Percentiles rank a stretch among this genome's conserved stretches.
Conservation (phyloP, 1,140 invertebrate species). For the Tigriopus japonicus region DNA sequence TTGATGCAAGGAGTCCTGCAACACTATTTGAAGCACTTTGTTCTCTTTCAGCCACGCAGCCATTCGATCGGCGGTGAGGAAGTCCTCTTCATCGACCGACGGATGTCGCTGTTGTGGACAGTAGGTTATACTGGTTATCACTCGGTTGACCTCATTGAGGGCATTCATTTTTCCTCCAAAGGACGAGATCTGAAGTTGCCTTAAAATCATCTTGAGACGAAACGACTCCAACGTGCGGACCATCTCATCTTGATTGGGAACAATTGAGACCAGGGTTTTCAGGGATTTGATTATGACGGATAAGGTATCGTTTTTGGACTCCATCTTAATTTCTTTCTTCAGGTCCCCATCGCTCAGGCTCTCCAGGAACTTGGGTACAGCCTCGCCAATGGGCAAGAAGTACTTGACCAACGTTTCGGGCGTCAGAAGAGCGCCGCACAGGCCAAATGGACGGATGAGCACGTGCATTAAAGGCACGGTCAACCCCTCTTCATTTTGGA, state of each 20-base stretch:
- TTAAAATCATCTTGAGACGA: slow-evolving; percentile 83
- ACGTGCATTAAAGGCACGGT: slow-evolving; percentile 60
- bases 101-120: slow-evolving; percentile 30
- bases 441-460: slow-evolving; percentile 71
- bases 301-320: slow-evolving; percentile 79
- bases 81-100: slow-evolving; percentile 61
- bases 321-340: slow-evolving; percentile 88
- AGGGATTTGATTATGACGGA: slow-evolving; percentile 72
- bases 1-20: slow-evolving; percentile 87
- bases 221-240: slow-evolving; percentile 82
- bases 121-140: slow-evolving; percentile 26
- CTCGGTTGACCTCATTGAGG: slow-evolving; percentile 94
- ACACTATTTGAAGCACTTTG: slow-evolving; percentile 80
- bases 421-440: slow-evolving; percentile 77
- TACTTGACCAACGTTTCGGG: slow-evolving; percentile 74
- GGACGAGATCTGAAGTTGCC: slow-evolving; percentile 85
- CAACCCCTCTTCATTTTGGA: slow-evolving; percentile 49
- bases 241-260: slow-evolving; percentile 58
- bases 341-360: slow-evolving; percentile 91
- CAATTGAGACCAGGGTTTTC: slow-evolving; percentile 60
- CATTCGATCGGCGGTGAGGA: slow-evolving; percentile 79
- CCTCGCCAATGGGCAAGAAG: slow-evolving; percentile 78
- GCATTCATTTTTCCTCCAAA: slow-evolving; percentile 99
- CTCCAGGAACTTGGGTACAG: slow-evolving; percentile 72
- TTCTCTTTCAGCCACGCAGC: slow-evolving; percentile 95